These are phyloP conservation scores for Vollenhovia emeryi DNA, from an alignment of 1,140 invertebrate genomes.

Conservation along the genomic window DNA sequence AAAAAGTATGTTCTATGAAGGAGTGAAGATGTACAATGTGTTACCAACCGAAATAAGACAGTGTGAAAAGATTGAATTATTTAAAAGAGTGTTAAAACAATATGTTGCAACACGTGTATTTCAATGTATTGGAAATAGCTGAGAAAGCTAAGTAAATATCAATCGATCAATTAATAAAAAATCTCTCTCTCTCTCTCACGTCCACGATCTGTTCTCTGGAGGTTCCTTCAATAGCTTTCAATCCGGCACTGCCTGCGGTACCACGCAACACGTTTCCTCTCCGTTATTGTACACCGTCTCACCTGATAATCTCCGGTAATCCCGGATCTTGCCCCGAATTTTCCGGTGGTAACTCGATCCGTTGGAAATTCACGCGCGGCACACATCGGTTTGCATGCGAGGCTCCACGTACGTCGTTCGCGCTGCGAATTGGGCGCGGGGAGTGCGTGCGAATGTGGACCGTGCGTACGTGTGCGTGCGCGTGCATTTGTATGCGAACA, in stretches of 20 bases:
- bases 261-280: background rate
- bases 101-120: no score
- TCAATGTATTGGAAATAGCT: no score
- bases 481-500: background rate
- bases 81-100: no score
- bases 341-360: background rate
- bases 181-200: no score
- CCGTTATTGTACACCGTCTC: background rate
- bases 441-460: background rate
- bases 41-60: no score
- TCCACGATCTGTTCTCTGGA: no score
- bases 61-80: no score
- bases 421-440: background rate
- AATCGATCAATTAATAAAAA: no score
- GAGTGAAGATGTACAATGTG: no score
- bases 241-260: background rate
- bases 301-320: background rate
- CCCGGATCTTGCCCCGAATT: background rate
- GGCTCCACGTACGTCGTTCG: conserved; percentile 5
- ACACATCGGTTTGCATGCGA: conserved; percentile 11
- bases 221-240: background rate
- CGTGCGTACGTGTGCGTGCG: background rate
- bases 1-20: no score
- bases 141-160: no score
- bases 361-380: conserved; percentile 3